Conservation (phyloP, 2,797 vertebrate species). For the Megaceryle alcyon region DNA sequence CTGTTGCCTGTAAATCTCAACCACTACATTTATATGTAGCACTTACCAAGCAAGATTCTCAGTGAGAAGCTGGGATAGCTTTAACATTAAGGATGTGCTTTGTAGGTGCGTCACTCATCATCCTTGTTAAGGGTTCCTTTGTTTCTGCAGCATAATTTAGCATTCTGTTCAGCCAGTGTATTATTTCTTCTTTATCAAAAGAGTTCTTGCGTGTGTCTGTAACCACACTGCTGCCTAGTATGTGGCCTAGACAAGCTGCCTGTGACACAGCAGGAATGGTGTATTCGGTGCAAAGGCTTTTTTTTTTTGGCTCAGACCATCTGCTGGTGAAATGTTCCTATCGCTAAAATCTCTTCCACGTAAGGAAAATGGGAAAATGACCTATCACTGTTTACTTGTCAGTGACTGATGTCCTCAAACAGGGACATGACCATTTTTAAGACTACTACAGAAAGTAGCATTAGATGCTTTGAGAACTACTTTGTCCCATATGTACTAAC, state of each 20-base stretch:
- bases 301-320: neutral
- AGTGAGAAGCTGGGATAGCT: neutral
- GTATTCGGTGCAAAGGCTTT: neutral
- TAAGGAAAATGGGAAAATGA: slow-evolving; percentile 8
- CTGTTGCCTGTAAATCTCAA: neutral
- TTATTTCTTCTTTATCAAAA: neutral
- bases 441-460: neutral
- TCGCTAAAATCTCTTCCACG: neutral
- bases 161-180: neutral
- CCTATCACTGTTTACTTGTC: neutral
- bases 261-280: neutral
- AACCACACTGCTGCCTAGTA: slow-evolving; percentile 7
- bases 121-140: neutral
- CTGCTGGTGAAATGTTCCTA: slow-evolving; percentile 16
- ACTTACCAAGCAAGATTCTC: neutral
- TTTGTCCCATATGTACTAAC: neutral
- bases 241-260: slow-evolving; percentile 5
- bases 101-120: neutral
- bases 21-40: neutral
- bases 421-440: neutral
- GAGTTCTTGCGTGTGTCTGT: neutral
- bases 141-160: neutral
- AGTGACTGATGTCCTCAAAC: neutral
- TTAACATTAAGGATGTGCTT: neutral
- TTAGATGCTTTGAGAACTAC: neutral